Evolutionary conservation across 2,113 vertebrate genomes (phyloP).

Genomic region (Tragelaphus buxtoni): DNA sequence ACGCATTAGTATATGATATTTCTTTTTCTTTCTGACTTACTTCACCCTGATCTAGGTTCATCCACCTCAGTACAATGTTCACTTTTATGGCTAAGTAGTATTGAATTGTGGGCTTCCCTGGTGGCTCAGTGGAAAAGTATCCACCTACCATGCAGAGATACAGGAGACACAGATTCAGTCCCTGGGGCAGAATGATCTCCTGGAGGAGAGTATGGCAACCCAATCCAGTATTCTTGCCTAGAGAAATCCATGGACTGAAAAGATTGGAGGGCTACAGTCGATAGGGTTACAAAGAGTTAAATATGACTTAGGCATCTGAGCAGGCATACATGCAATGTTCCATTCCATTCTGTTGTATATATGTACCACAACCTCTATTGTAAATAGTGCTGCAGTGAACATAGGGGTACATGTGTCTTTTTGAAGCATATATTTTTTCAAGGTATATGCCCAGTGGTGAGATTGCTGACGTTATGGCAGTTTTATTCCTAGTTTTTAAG

Average conservation of each 20-base stretch:
- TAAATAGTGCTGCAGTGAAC: background rate
- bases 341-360: background rate
- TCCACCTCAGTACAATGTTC: background rate
- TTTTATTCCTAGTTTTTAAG: background rate
- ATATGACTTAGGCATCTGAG: background rate
- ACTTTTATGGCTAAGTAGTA: background rate
- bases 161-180: background rate
- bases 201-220: background rate
- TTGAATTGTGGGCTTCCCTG: background rate
- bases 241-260: background rate
- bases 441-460: background rate
- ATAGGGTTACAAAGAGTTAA: background rate
- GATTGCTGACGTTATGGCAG: background rate
- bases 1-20: background rate
- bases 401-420: background rate
- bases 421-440: background rate
- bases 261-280: background rate
- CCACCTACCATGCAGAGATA: background rate
- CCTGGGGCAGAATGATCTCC: background rate
- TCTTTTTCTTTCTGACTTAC: background rate
- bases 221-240: background rate
- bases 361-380: background rate
- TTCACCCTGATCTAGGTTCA: background rate
- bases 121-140: background rate
- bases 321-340: background rate